phyloP scores from a whole-genome alignment of 2,113 vertebrate genomes.

The Perognathus longimembris region DNA sequence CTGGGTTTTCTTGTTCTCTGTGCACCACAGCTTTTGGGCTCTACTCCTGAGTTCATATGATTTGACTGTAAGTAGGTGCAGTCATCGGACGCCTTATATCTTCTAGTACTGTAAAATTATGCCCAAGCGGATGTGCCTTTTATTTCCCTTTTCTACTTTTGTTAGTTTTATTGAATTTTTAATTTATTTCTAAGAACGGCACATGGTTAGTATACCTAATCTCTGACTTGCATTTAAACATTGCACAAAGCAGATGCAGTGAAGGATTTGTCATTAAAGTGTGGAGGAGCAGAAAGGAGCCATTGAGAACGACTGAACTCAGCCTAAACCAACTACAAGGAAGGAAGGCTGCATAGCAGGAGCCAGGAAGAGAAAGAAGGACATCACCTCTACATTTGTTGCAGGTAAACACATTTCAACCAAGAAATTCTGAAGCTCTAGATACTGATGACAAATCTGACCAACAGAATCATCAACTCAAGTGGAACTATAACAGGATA shows the following conservation, averaged over 20 bases:
- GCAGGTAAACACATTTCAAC: background rate
- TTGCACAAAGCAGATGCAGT: background rate
- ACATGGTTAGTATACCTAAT: background rate
- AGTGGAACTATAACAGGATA: background rate
- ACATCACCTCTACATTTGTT: background rate
- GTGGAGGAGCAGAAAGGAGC: background rate
- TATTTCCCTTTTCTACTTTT: background rate
- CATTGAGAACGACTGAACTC: constrained; percentile 6
- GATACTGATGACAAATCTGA: background rate
- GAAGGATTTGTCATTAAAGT: background rate
- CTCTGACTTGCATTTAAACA: constrained; percentile 17
- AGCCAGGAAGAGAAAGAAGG: no score
- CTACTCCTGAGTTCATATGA: constrained; percentile 4
- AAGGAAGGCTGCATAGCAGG: background rate
- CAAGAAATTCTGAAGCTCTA: background rate
- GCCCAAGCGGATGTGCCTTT: background rate
- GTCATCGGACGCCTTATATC: background rate
- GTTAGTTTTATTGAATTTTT: constrained; percentile 11
- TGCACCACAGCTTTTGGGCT: background rate
- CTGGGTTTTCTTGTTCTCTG: constrained; percentile 8
- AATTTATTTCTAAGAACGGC: background rate
- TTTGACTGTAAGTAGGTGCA: background rate
- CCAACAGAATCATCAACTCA: constrained; percentile 9
- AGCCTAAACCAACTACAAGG: background rate
- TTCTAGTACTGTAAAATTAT: background rate